Evolutionary conservation across 2,888 invertebrate species (phyloP).

Genomic region (Heliconius hortense): DNA sequence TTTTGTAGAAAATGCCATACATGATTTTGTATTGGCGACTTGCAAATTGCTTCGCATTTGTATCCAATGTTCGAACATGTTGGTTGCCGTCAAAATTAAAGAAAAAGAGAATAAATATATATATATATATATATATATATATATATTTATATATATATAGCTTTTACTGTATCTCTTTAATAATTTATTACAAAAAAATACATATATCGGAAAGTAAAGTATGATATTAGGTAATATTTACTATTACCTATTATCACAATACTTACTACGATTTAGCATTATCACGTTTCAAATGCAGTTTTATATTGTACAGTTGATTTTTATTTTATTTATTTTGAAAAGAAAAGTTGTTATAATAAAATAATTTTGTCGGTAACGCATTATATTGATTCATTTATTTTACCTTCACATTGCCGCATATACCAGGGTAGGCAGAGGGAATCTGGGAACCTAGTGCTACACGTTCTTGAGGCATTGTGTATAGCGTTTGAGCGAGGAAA

Average conservation of each 20-base stretch:
- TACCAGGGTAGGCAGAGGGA: too few relatives aligned
- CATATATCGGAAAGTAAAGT: neutral
- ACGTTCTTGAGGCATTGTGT: too few relatives aligned
- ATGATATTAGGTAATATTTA: neutral
- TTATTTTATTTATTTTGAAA: neutral
- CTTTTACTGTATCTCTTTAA: neutral
- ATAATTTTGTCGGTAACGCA: too few relatives aligned
- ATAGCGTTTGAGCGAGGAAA: too few relatives aligned
- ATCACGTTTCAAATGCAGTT: neutral
- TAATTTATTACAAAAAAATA: neutral
- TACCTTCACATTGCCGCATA: too few relatives aligned
- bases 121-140: too few relatives aligned
- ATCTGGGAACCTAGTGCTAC: too few relatives aligned
- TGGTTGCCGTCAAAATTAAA: neutral
- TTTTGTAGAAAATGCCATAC: too few relatives aligned
- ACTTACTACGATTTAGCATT: neutral
- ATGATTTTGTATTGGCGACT: too few relatives aligned
- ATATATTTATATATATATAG: too few relatives aligned
- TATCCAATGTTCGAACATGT: neutral
- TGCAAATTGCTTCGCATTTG: neutral
- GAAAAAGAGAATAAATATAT: neutral
- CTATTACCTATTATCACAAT: neutral
- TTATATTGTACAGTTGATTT: neutral
- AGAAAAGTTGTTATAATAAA: neutral
- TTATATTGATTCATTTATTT: too few relatives aligned